Conservation (phyloP, 1,140 invertebrate species). For the Agrilus planipennis region DNA sequence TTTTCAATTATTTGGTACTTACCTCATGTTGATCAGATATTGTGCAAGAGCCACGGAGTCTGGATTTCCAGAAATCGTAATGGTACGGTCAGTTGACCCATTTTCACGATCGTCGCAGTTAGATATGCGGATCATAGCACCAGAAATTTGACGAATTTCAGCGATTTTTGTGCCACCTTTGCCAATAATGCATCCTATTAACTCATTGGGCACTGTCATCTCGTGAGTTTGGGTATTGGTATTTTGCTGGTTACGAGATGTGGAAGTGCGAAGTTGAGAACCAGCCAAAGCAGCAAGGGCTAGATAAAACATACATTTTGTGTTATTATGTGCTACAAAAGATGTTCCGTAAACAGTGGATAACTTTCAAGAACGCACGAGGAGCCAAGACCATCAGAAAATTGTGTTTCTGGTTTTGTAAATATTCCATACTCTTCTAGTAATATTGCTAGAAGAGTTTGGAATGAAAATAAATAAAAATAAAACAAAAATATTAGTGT, state of each 20-base stretch:
- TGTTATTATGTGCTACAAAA: too few species aligned
- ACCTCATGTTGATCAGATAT: slow-evolving; percentile 99
- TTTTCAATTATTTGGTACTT: too few species aligned
- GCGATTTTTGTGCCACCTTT: slow-evolving; percentile 99
- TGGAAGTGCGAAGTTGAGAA: slow-evolving; percentile 72
- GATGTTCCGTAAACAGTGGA: too few species aligned
- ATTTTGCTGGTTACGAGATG: slow-evolving; percentile 57
- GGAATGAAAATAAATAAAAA: too few species aligned
- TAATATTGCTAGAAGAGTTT: too few species aligned
- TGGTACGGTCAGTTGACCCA: slow-evolving; percentile 86
- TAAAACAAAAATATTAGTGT: too few species aligned
- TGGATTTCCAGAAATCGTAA: slow-evolving; percentile 92
- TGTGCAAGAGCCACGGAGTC: slow-evolving; percentile 93
- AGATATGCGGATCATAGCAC: slow-evolving; percentile 96
- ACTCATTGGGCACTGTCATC: slow-evolving; percentile 97
- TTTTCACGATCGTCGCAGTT: slow-evolving; percentile 92
- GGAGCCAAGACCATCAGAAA: too few species aligned
- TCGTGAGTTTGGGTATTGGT: slow-evolving; percentile 85
- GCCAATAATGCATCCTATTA: slow-evolving; percentile 98
- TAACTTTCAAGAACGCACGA: too few species aligned
- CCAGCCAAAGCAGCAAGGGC: slow-evolving; percentile 83
- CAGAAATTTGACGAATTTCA: slow-evolving; percentile 96
- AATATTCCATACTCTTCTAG: too few species aligned
- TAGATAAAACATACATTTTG: slow-evolving; percentile 40
- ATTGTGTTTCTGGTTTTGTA: too few species aligned